Evolutionary conservation across 2,797 vertebrate genomes (phyloP), one percentile per base, ranked within the genome.

Genomic region (Epinephelus awoara): DNA sequence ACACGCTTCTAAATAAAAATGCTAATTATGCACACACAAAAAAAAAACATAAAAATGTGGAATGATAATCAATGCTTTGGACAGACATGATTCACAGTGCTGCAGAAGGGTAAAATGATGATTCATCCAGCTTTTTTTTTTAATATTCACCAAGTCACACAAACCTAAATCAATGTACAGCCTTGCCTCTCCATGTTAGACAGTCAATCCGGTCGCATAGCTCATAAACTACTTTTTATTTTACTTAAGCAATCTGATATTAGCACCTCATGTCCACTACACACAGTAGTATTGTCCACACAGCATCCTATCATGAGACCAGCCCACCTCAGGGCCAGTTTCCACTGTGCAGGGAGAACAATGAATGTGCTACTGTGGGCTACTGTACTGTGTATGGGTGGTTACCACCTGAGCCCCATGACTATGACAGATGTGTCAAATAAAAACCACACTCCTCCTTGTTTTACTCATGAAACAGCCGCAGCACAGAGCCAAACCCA

Each of bases 331-430:
- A 77, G 84, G 77, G 89, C 88, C 85, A 81, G 84, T 75, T 83
- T 67, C 69, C 82, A 83, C 75, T 85, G 83, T 79, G 84, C 79
- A 75, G 78, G 80, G 90, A 94, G 94, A 95, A 95, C 93, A 95
- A 95, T 95, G 94, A 93, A 84, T 86, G 85, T 54, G 88, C 86
- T 71, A 65, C 88, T 77, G 78, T 85, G 71, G 64, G 70, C 76
- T 80, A 79, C 90, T 86, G 87, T 91, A 85, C 84, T 83, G 85
- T 67, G 72, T 49, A 85, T 89, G 92, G 89, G 85, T 93, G 93
- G 87, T 61, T 85, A 91, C 88, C 90, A 93, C 89, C 92, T 89
- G 90, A 84, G 62, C 77, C 69, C 77, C 47, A 40, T 15, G 67
- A 56, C 72, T 21, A 17, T 44, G 50, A 83, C 83, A 80, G 21